Evolutionary conservation across 2,113 vertebrate genomes (phyloP).

Genomic region (Lepidothrix coronata): DNA sequence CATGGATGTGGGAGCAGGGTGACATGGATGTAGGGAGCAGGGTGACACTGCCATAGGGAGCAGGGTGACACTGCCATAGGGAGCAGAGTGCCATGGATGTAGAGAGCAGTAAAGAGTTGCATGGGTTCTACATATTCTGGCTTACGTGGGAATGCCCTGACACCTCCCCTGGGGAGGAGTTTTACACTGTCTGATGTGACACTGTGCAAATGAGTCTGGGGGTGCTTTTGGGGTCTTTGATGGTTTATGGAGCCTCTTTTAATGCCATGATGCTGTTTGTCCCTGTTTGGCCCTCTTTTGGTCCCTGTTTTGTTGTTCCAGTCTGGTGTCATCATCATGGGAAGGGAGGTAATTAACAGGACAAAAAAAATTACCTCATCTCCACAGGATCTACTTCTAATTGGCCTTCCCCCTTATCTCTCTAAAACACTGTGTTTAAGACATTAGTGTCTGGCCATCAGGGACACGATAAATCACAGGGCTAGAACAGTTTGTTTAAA

Average conservation of each 20-base stretch:
- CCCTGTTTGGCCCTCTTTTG: neutral
- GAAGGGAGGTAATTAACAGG: neutral
- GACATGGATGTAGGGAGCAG: no score
- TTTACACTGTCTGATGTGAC: neutral
- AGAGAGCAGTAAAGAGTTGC: neutral
- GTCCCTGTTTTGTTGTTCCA: neutral
- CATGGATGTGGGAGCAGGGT: no score
- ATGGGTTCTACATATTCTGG: neutral
- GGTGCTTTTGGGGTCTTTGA: neutral
- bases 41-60: no score
- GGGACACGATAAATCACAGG: neutral
- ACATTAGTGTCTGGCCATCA: neutral
- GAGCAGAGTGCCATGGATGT: neutral
- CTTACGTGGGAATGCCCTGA: rapidly evolving
- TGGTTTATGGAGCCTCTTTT: neutral
- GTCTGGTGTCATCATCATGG: rapidly evolving
- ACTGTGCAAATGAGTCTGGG: neutral
- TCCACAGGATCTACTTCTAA: neutral
- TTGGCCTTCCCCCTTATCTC: neutral
- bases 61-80: no score
- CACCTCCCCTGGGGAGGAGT: neutral
- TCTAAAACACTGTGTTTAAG: neutral
- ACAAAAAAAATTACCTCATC: neutral
- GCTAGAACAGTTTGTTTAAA: neutral
- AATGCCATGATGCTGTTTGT: neutral